Percentiles rank a stretch among this genome's conserved stretches.
These are phyloP conservation scores for Zhuqinia jingwanae DNA, from an alignment of 2,888 invertebrate species.

Conservation along the genomic window DNA sequence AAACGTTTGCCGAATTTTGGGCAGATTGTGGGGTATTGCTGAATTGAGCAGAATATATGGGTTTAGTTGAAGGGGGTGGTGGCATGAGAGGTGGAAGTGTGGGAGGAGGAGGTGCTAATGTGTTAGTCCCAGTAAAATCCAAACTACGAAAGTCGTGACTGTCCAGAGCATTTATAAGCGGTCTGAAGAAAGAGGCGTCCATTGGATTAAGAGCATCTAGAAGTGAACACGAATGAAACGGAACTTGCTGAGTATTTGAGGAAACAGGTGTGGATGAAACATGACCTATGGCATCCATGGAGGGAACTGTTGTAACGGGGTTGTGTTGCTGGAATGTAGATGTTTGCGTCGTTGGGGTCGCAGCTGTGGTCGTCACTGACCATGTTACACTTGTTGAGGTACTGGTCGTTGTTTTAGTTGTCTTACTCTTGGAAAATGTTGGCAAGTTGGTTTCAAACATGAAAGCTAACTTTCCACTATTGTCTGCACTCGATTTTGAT, in stretches of 20 bases:
- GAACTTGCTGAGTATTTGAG: slow-evolving; percentile 4
- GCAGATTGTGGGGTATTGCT: background rate
- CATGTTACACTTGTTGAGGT: slow-evolving; percentile 19
- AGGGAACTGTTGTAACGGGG: background rate
- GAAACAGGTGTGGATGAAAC: background rate
- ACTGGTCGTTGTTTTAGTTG: background rate
- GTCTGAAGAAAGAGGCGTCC: slow-evolving; percentile 62
- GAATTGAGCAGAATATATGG: slow-evolving; percentile 44
- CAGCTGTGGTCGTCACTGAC: background rate
- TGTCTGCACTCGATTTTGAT: background rate
- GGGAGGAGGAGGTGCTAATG: slow-evolving; percentile 38
- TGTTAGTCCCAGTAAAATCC: slow-evolving; percentile 24
- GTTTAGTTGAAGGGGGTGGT: slow-evolving; percentile 37
- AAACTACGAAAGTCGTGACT: slow-evolving; percentile 52
- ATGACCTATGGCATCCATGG: background rate
- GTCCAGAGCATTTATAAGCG: slow-evolving; percentile 54
- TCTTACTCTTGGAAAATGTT: background rate
- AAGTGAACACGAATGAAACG: slow-evolving; percentile 40
- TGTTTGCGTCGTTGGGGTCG: background rate
- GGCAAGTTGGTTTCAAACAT: background rate
- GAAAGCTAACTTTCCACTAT: background rate
- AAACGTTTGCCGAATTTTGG: background rate
- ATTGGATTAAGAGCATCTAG: slow-evolving; percentile 54
- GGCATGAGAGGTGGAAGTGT: slow-evolving; percentile 39
- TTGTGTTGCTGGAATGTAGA: background rate